Conservation (phyloP, 2,797 vertebrate species). For the Pogoniulus pusillus region DNA sequence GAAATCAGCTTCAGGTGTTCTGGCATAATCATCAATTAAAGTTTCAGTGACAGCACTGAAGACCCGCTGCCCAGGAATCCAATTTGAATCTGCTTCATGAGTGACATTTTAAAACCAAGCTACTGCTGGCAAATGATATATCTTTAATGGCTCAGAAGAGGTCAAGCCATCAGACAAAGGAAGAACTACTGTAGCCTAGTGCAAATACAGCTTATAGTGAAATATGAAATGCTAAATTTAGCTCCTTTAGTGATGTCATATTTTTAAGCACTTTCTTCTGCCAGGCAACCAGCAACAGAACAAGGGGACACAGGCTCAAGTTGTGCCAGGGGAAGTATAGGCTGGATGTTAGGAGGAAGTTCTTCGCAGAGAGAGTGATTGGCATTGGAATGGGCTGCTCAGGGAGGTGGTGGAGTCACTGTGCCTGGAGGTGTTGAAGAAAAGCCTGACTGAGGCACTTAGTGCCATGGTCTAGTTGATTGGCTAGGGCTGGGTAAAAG, state of each 20-base stretch:
- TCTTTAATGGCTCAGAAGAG: neutral
- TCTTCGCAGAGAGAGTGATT: no score
- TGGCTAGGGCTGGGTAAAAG: no score
- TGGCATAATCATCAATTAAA: neutral
- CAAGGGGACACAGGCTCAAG: no score
- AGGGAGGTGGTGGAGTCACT: no score
- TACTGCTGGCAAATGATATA: neutral
- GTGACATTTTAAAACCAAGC: neutral
- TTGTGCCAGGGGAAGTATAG: no score
- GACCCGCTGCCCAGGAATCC: neutral
- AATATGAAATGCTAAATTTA: slow-evolving; percentile 2
- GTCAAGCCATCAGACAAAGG: neutral
- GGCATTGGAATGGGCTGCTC: no score
- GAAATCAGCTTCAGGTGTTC: neutral
- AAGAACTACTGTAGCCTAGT: neutral
- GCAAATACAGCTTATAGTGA: neutral
- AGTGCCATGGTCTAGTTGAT: no score
- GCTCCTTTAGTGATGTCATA: neutral
- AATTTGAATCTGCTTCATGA: neutral
- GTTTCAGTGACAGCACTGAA: neutral
- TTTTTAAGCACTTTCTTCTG: neutral
- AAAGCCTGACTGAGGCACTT: no score
- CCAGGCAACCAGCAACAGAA: no score
- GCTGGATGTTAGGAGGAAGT: no score
- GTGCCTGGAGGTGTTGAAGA: no score